These are phyloP conservation scores for Plagodis pulveraria DNA, from an alignment of 2,888 invertebrate genomes.

Conservation along the genomic window DNA sequence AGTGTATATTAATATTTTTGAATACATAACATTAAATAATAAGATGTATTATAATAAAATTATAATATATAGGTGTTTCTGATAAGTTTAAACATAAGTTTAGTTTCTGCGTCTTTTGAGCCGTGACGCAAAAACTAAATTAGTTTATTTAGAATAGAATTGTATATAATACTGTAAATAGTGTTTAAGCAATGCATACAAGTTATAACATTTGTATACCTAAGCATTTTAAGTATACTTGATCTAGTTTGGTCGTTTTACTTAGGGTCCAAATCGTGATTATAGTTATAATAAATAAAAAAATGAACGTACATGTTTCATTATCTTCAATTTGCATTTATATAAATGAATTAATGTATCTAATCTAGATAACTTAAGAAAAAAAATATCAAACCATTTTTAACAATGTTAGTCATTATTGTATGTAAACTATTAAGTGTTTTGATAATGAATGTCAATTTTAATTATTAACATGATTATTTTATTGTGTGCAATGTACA, in stretches of 20 bases:
- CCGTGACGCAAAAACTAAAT: constrained; percentile 70
- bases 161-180: constrained; percentile 20
- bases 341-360: background rate
- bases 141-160: constrained; percentile 33
- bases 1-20: background rate
- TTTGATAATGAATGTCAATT: no score
- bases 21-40: background rate
- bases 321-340: constrained; percentile 31
- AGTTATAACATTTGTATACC: no score
- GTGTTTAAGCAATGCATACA: no score
- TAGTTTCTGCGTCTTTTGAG: constrained; percentile 76
- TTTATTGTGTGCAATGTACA: no score
- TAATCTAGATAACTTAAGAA: no score
- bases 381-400: no score
- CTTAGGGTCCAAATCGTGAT: constrained; percentile 56
- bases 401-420: no score
- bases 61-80: background rate
- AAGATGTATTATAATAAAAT: background rate
- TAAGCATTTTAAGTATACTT: constrained; percentile 17
- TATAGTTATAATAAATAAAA: constrained; percentile 21
- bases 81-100: background rate
- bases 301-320: constrained; percentile 25
- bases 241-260: constrained; percentile 40
- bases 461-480: no score
- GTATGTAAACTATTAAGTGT: no score